Evolutionary conservation across 2,797 vertebrate genomes (phyloP), one percentile per base, ranked within the genome.

Genomic region (Momotus momota): DNA sequence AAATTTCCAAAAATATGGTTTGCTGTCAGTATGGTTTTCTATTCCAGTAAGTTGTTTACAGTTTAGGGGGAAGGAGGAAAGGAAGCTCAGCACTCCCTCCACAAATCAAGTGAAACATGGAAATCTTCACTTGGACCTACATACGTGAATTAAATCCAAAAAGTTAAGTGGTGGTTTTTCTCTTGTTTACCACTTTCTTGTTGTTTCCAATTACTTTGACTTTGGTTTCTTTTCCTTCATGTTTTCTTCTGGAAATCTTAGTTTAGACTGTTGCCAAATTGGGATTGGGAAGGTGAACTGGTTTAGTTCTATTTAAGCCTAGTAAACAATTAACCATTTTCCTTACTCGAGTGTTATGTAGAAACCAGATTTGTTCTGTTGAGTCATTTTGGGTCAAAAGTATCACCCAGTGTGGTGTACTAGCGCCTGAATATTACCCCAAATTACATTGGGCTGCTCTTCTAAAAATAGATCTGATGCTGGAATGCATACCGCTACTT

Each of bases 11-110:
- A 97, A 97, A 96, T 97, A 96, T 55, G 66, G 38, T 97, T 93
- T 98, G 95, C 67, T 93, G 85, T 98, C 97, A 96, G 86, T 94
- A 95, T 88, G 83, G 70, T 71, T 95, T 95, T 95, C 89, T 94
- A 83, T 92, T 97, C 93, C 91, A 93, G 96, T 91, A 96, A 97
- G 81, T 95, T 98, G 97, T 98, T 98, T 97, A 97, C 90, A 90
- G 75, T 89, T 91, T 55, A 92, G 78, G 12, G 4, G 35, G n/a
- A 14, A 13, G 20, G 23, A 18, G 69, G 64, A 49, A 4, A 12
- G 41, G 46, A 41, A 78, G 13, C 58, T 88, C 74, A 82, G 21
- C 35, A n/a, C 46, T 95, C 79, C 90, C 93, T 94, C 69, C 88
- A 94, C 85, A 97, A 97, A 86, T 90, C 69, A 91, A 83, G 38